Conservation (phyloP, 2,797 vertebrate genomes). For the Muscicapa striata region DNA sequence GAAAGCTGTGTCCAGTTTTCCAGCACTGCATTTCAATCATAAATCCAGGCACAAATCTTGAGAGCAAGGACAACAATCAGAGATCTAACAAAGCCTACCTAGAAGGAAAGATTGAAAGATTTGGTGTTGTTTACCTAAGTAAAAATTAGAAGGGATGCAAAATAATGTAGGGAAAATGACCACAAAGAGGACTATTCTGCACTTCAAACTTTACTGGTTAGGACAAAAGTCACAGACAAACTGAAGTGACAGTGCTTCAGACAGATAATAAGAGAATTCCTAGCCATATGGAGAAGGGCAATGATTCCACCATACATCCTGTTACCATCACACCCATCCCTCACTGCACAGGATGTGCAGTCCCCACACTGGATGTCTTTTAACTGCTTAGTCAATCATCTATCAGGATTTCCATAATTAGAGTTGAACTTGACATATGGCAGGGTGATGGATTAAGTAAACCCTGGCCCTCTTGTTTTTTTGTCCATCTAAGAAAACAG, state of each 20-base stretch:
- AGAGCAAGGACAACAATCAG: not conserved
- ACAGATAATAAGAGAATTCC: not conserved
- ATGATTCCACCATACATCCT: not conserved
- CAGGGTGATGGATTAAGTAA: constrained; percentile 4
- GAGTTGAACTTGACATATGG: not conserved
- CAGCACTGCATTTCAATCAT: not conserved
- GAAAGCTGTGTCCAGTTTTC: not conserved
- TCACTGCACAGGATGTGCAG: not conserved
- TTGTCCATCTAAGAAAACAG: not conserved
- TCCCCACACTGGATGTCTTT: not conserved
- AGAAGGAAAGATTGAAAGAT: not conserved
- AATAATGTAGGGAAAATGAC: not conserved
- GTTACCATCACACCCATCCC: not conserved
- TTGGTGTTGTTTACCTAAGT: not conserved
- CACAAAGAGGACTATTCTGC: not conserved
- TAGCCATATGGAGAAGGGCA: not conserved
- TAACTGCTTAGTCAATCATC: not conserved
- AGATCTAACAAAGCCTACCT: not conserved
- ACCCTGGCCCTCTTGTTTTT: not conserved
- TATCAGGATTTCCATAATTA: constrained; percentile 6
- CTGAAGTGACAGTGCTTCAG: not conserved
- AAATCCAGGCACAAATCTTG: not conserved
- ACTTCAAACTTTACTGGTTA: not conserved
- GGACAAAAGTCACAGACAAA: not conserved
- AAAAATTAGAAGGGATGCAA: not conserved